Evolutionary conservation across 2,797 vertebrate species (phyloP).

Genomic region (Eurystomus glaucurus): DNA sequence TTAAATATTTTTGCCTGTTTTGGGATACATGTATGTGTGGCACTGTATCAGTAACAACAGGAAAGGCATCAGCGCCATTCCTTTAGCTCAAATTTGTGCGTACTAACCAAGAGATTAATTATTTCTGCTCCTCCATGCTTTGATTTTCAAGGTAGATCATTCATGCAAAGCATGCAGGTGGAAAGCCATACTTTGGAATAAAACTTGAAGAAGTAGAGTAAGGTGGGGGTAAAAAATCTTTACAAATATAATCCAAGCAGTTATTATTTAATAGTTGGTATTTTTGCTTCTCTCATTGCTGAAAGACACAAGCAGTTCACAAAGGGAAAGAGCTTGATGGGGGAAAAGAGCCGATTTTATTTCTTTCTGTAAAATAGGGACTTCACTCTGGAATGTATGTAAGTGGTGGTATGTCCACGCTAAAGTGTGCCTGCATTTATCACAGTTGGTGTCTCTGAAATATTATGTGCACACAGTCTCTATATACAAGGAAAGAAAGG

Average conservation of each 20-base stretch:
- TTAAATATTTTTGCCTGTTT: not conserved
- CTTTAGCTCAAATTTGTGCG: not conserved
- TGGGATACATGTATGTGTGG: not conserved
- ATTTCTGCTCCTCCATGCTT: slow-evolving; percentile 1
- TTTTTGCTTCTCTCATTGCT: slow-evolving; percentile 37
- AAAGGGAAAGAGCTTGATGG: not conserved
- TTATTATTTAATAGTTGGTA: slow-evolving; percentile 42
- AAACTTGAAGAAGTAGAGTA: not conserved
- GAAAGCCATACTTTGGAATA: slow-evolving; percentile 5
- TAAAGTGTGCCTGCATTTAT: not conserved
- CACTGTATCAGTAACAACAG: not conserved
- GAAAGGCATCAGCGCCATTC: not conserved
- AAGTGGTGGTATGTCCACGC: not conserved
- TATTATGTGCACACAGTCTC: not conserved
- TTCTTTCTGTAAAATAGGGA: not conserved
- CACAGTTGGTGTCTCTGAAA: not conserved
- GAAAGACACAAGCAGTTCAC: slow-evolving; percentile 3
- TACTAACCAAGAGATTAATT: not conserved
- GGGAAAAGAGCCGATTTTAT: not conserved
- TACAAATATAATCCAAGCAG: slow-evolving; percentile 26
- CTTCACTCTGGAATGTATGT: not conserved
- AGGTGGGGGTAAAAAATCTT: not conserved
- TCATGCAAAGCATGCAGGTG: not conserved
- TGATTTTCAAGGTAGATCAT: slow-evolving; percentile 28
- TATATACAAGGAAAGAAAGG: not conserved